These are phyloP conservation scores for Galerucella calmariensis DNA, from an alignment of 2,888 invertebrate genomes.

Conservation along the genomic window DNA sequence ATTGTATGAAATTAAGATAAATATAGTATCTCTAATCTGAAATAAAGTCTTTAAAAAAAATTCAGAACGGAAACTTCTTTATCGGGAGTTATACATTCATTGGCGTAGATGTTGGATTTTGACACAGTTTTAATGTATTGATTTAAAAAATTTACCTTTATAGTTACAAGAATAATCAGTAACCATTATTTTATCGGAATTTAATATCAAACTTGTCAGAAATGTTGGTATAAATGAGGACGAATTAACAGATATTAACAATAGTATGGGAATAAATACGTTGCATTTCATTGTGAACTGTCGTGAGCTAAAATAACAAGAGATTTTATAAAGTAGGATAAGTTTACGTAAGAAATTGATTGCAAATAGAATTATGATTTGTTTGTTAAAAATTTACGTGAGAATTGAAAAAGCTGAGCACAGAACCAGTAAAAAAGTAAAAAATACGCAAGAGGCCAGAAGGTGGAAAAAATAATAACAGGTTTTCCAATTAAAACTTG, in stretches of 20 bases:
- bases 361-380: neutral
- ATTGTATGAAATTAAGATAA: neutral
- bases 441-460: no score
- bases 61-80: no score
- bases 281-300: conserved; percentile 5
- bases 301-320: neutral
- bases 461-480: no score
- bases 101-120: no score
- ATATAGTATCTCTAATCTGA: neutral
- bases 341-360: neutral
- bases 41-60: no score
- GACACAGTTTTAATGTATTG: no score
- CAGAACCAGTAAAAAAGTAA: no score
- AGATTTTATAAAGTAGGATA: neutral
- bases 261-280: neutral
- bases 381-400: neutral
- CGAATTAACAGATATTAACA: neutral
- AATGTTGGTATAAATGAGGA: neutral
- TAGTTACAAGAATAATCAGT: conserved; percentile 49
- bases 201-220: conserved; percentile 15
- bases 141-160: conserved; percentile 42
- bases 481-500: no score
- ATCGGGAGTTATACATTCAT: no score
- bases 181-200: conserved; percentile 29
- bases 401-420: neutral